Base-by-base conservation (phyloP, 2,888 invertebrate genomes). In the Unio pictorum region DNA sequence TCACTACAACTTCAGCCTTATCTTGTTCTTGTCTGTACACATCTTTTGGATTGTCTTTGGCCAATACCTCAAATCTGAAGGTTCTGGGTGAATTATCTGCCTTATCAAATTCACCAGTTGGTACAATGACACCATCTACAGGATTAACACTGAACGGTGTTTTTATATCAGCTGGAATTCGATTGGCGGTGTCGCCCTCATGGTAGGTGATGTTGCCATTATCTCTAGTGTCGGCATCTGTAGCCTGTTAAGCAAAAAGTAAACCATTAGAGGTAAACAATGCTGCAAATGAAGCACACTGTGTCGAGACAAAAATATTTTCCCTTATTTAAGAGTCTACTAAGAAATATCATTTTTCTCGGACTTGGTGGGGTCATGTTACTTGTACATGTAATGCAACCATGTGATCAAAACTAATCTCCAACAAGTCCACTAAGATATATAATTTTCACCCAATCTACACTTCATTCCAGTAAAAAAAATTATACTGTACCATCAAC, bases 211-310 rank as follows among this genome's bases (percentile, higher is more conserved):
- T 91, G 85, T 93, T 93, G 2, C 96, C 96, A 88, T 93, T 95
- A 76, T 94, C 93, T 0, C 95, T 95, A 68, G 95, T 94, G 88
- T 98, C 97, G 78, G 93, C 93, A 90, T 98, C 97, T 79, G 93
- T 93, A 0, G 97, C 97, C 92, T 95, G 77, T 11, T 55, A n/a
- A 5, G 69, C 72, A 64, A 59, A 8, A 18, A 66, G 60, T 15
- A 59, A 11, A 15, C 11, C 45, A 45, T 45, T 15, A 45, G 45
- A 45, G 15, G 45, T 45, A 45, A 45, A 45, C 1, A 45, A 45
- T 45, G 45, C 3, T 45, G 45, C 15, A 45, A 11, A 15, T 45
- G 45, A 45, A 45, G 45, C 45, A 45, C 15, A 45, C 45, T 45
- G 45, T 45, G 3, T 45, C 4, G 2, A 45, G 3, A 15, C 15